Conservation (phyloP, 1,140 invertebrate species). For the Drosophila asahinai region DNA sequence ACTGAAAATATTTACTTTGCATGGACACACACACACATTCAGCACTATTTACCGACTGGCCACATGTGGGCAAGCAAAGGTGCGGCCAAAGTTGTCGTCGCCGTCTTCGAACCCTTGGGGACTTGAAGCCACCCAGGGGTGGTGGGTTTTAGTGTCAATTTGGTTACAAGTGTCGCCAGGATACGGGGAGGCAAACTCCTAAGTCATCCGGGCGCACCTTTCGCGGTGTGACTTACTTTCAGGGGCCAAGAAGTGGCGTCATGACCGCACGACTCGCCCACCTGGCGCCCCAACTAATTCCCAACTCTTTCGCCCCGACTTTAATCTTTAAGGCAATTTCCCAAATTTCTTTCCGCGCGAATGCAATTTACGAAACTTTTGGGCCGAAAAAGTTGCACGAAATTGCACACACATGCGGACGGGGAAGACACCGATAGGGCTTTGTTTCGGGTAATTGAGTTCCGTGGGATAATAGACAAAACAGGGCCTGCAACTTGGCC, state of each 20-base stretch:
- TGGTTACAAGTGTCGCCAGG: slow-evolving; percentile 69
- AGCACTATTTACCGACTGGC: slow-evolving; percentile 59
- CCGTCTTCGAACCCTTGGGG: slow-evolving; percentile 72
- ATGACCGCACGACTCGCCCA: slow-evolving; percentile 25
- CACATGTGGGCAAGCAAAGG: slow-evolving; percentile 71
- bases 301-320: slow-evolving; percentile 55
- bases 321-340: slow-evolving; percentile 80
- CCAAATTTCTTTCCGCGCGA: slow-evolving; percentile 53
- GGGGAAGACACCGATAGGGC: slow-evolving; percentile 48
- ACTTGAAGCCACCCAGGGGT: slow-evolving; percentile 32
- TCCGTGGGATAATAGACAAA: slow-evolving; percentile 48
- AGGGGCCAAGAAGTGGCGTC: slow-evolving; percentile 75
- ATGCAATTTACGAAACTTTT: slow-evolving; percentile 76
- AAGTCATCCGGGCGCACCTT: slow-evolving; percentile 70
- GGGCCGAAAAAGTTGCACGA: slow-evolving; percentile 68
- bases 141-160: slow-evolving; percentile 73
- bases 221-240: slow-evolving; percentile 52
- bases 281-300: slow-evolving; percentile 59
- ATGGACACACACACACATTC: slow-evolving; percentile 24
- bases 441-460: slow-evolving; percentile 75
- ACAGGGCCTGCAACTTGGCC: slow-evolving; percentile 29
- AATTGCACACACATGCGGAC: slow-evolving; percentile 69
- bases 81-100: slow-evolving; percentile 70
- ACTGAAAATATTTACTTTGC: slow-evolving; percentile 76
- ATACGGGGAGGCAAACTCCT: slow-evolving; percentile 51